Evolutionary conservation across 2,113 vertebrate genomes (phyloP).

Genomic region (Carettochelys insculpta): DNA sequence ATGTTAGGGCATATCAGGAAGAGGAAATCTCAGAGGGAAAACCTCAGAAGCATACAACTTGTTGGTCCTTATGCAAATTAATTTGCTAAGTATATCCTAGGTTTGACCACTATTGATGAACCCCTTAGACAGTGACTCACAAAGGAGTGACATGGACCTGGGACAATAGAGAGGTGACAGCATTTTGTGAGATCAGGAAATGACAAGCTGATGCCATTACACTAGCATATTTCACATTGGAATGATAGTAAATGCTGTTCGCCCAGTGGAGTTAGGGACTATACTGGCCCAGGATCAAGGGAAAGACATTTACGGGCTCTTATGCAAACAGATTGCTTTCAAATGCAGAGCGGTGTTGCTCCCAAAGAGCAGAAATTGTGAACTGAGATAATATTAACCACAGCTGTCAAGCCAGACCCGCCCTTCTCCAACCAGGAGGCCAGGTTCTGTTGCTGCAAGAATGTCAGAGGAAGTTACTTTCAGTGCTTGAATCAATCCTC

Average conservation of each 20-base stretch:
- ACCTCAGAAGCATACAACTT: not conserved
- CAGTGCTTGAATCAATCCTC: not conserved
- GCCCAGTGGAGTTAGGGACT: not conserved
- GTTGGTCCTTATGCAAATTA: not conserved
- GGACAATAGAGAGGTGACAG: not conserved
- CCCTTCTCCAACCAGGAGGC: not conserved
- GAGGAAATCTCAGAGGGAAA: not conserved
- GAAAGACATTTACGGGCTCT: not conserved
- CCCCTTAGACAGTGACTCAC: not conserved
- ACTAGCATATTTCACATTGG: constrained; percentile 3
- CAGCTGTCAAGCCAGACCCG: not conserved
- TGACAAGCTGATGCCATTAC: constrained; percentile 12
- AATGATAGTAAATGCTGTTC: not conserved
- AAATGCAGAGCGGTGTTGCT: not conserved
- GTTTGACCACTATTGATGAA: constrained; percentile 40
- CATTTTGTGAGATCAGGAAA: constrained; percentile 32
- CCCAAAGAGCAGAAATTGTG: not conserved
- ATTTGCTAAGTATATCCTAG: not conserved
- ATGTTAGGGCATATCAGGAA: constrained; percentile 11
- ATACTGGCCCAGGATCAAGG: accelerated
- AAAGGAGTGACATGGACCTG: not conserved
- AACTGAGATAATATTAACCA: no score
- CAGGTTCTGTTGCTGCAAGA: not conserved
- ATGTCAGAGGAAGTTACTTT: not conserved
- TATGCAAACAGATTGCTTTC: not conserved